Percentiles rank a stretch among this genome's conserved stretches.
phyloP scores from a whole-genome alignment of 2,113 vertebrate species.

The Chloebia gouldiae region DNA sequence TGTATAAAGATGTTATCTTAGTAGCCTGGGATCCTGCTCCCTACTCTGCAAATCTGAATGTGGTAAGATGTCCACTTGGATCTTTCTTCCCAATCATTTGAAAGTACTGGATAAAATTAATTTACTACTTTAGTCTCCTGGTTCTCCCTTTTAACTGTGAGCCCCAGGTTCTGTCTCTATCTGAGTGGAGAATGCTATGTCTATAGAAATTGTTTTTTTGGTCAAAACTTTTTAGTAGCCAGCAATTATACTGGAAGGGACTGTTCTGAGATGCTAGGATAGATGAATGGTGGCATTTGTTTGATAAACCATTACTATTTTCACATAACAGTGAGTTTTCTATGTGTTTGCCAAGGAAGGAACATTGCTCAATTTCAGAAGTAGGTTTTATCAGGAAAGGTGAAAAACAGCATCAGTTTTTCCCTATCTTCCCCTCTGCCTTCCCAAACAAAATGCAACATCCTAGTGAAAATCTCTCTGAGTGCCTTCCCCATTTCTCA shows the following conservation, averaged over 20 bases:
- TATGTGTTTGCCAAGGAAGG: not conserved
- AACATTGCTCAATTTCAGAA: not conserved
- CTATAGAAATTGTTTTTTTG: not conserved
- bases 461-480: not conserved
- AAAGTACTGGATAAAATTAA: not conserved
- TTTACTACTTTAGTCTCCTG: not conserved
- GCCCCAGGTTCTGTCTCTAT: not conserved
- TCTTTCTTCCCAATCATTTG: not conserved
- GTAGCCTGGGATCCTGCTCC: slow-evolving; percentile 98
- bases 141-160: not conserved
- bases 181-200: not conserved
- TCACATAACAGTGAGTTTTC: not conserved
- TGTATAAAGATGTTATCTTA: slow-evolving; percentile 92
- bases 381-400: not conserved
- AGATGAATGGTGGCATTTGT: not conserved
- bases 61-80: slow-evolving; percentile 75
- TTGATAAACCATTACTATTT: not conserved
- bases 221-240: not conserved
- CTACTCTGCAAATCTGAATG: slow-evolving; percentile 87
- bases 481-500: not conserved
- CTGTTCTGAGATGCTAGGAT: not conserved
- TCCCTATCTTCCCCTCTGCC: not conserved
- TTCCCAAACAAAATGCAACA: not conserved
- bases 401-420: not conserved
- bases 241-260: not conserved